Evolutionary conservation across 2,888 invertebrate species (phyloP).

Genomic region (Orthosia gracilis): DNA sequence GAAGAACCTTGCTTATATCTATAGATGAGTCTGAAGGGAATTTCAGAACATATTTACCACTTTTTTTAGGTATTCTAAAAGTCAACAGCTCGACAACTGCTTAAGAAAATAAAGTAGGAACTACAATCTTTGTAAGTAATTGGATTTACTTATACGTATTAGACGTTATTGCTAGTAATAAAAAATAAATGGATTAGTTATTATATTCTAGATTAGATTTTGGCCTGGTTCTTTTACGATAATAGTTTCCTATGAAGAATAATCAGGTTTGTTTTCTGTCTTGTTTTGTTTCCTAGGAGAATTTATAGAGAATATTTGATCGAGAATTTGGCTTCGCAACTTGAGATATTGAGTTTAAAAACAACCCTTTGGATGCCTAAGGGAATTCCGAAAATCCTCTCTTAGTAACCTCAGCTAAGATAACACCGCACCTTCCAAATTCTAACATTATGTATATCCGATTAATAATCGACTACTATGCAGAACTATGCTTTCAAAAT

Average conservation of each 20-base stretch:
- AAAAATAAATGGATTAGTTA: slow-evolving; percentile 43
- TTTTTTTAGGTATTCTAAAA: background rate
- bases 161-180: slow-evolving; percentile 47
- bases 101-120: background rate
- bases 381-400: slow-evolving; percentile 16
- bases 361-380: slow-evolving; percentile 24
- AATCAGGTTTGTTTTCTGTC: slow-evolving; percentile 10
- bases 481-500: slow-evolving; percentile 8
- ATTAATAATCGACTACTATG: slow-evolving; percentile 25
- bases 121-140: slow-evolving; percentile 28
- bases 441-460: slow-evolving; percentile 37
- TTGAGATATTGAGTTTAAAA: slow-evolving; percentile 31
- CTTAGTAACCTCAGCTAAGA: background rate
- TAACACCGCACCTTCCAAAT: slow-evolving; percentile 24
- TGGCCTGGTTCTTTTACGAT: slow-evolving; percentile 40
- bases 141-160: slow-evolving; percentile 38
- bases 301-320: slow-evolving; percentile 1
- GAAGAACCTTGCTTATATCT: no score
- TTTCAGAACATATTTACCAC: no score
- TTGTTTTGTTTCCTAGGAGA: background rate
- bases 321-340: background rate
- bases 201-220: slow-evolving; percentile 41
- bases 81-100: background rate
- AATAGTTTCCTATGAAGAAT: slow-evolving; percentile 27
- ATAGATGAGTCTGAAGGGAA: no score